Base-by-base conservation (phyloP, 1,140 invertebrate genomes). In the Cydia splendana region DNA sequence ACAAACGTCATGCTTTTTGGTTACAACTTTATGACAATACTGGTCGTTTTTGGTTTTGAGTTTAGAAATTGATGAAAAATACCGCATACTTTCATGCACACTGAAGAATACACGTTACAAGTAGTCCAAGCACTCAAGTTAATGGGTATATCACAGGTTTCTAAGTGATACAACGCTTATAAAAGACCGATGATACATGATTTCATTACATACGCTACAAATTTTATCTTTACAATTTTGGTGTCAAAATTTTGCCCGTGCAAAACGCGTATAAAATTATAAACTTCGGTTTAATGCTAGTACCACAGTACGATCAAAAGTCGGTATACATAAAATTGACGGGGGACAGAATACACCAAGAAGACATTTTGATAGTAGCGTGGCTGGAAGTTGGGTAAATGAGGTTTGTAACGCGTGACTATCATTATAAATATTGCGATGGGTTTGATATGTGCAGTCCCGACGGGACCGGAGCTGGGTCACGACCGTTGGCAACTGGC, bases 121-220 rank as follows among this genome's bases (percentile, higher is more conserved):
- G 84, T 88, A 89, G 80, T 81, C 67, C 89, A 87, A 85, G 84
- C 88, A 90, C 88, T 85, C 89, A 87, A 91, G 78, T 88, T 89
- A 87, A 90, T 86, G 87, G 83, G 83, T 88, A 89, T 93, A 93
- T 93, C 91, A 93, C 91, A 93, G 91, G 91, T 88, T 85, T 87
- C 90, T 89, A 93, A 30, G 84, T 89, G 85, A 89, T 90, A 85
- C 83, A 84, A 76, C 81, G 30, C 57, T 65, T 65, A 65, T 42
- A 62, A 65, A 75, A 75, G 57, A 42, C 30, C 75, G 75, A 75
- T 75, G 75, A 76, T 75, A 75, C 75, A 65, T 48, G 67, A 45
- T 71, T 71, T 67, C 18, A 38, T 45, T 71, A 71, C 67, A 71
- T 71, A 71, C 67, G 34, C 65, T 67, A 67, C 65, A 69, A 57